Percentiles rank a stretch among this genome's conserved stretches.
Evolutionary conservation across 2,797 vertebrate species (phyloP).

Genomic region (Crotalus adamanteus): DNA sequence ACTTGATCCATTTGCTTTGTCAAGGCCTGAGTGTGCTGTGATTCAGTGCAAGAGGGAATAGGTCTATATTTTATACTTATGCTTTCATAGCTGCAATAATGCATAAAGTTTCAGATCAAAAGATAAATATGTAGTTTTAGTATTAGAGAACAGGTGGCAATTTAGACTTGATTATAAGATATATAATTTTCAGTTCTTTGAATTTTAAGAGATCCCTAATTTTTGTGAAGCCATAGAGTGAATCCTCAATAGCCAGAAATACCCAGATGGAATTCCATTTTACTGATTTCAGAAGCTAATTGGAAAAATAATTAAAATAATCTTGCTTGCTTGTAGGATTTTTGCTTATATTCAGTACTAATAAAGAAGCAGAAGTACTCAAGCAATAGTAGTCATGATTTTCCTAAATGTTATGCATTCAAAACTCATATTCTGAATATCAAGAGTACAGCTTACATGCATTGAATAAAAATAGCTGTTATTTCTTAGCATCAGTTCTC

Average conservation of each 20-base stretch:
- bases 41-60: background rate
- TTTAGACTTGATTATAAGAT: background rate
- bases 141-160: background rate
- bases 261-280: background rate
- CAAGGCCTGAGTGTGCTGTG: background rate
- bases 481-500: background rate
- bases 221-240: background rate
- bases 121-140: background rate
- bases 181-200: constrained; percentile 17
- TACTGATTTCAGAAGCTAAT: background rate
- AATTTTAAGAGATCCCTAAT: background rate
- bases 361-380: background rate
- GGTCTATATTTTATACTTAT: background rate
- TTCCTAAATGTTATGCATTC: background rate
- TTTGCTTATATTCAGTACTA: background rate
- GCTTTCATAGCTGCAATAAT: background rate
- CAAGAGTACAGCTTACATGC: background rate
- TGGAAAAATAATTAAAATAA: constrained; percentile 1
- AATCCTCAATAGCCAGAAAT: background rate
- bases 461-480: background rate
- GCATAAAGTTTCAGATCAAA: background rate
- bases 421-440: background rate
- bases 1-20: background rate
- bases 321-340: background rate
- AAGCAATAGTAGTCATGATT: background rate